Conservation (phyloP, 2,888 invertebrate species). For the Drosophila engyochracea region DNA sequence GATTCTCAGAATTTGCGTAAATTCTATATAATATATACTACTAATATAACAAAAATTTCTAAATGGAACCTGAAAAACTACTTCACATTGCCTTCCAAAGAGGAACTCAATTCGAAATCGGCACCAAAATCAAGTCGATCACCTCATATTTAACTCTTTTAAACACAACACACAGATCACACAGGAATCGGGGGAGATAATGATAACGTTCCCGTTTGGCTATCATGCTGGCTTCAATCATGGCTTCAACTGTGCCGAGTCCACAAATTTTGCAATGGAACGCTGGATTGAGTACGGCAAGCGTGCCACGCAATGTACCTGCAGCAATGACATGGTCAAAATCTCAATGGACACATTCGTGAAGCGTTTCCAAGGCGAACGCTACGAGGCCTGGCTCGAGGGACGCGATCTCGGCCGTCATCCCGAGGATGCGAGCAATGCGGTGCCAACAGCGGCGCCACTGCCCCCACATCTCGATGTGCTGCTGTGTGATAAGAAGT, state of each 20-base stretch:
- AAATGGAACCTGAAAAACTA: background rate
- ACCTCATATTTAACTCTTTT: background rate
- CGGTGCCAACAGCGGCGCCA: slow-evolving; percentile 90
- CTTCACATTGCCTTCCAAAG: background rate
- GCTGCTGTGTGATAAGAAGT: slow-evolving; percentile 90
- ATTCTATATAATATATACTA: background rate
- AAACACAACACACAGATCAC: slow-evolving; percentile 89
- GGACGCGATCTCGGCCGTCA: slow-evolving; percentile 96
- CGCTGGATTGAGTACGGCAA: slow-evolving; percentile 99
- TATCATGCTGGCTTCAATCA: slow-evolving; percentile 99
- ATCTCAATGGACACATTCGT: slow-evolving; percentile 99
- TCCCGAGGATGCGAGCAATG: slow-evolving; percentile 93
- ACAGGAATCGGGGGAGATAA: slow-evolving; percentile 98
- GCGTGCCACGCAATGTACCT: slow-evolving; percentile 93
- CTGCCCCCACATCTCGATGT: slow-evolving; percentile 93
- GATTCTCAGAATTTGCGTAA: background rate
- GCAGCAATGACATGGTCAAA: slow-evolving; percentile 97
- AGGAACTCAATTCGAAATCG: background rate
- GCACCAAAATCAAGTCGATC: background rate
- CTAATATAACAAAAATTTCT: background rate
- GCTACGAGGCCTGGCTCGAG: slow-evolving; percentile 95
- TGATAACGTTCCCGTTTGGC: slow-evolving; percentile 99
- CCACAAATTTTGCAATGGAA: slow-evolving; percentile 98
- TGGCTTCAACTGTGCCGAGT: slow-evolving; percentile 99
- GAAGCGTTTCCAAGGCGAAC: slow-evolving; percentile 94